phyloP scores from a whole-genome alignment of 2,888 invertebrate species.

The Geotrupes spiniger region DNA sequence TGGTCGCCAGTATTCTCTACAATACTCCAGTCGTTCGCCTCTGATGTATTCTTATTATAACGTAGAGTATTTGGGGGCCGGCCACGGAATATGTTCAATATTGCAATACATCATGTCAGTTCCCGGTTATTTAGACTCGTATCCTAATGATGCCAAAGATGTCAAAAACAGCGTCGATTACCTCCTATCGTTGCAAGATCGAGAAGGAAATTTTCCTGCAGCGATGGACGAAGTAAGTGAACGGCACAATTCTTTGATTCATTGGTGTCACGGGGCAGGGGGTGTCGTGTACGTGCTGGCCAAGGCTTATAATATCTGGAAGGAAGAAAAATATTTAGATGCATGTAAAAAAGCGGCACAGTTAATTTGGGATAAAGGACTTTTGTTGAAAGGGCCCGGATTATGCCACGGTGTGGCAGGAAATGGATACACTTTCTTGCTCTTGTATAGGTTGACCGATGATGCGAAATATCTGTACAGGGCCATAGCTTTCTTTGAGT shows the following conservation, averaged over 20 bases:
- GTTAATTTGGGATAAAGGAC: conserved; percentile 77
- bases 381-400: conserved; percentile 83
- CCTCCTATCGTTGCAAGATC: conserved; percentile 63
- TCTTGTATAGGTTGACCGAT: conserved; percentile 71
- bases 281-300: conserved; percentile 80
- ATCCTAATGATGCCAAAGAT: conserved; percentile 55
- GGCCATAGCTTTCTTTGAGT: conserved; percentile 73
- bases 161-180: conserved; percentile 67
- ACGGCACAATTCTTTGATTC: conserved; percentile 66
- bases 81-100: conserved; percentile 67
- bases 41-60: conserved; percentile 78
- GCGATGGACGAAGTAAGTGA: conserved; percentile 67
- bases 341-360: conserved; percentile 70
- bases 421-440: conserved; percentile 75
- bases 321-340: conserved; percentile 68
- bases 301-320: conserved; percentile 72
- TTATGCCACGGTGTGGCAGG: conserved; percentile 88
- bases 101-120: conserved; percentile 63
- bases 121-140: conserved; percentile 56
- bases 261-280: conserved; percentile 91
- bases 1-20: conserved; percentile 65
- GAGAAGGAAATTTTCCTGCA: conserved; percentile 57
- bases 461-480: conserved; percentile 69
- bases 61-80: conserved; percentile 71
- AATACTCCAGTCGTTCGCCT: conserved; percentile 59